Evolutionary conservation across 2,888 invertebrate genomes (phyloP).

Genomic region (Macroteleia sp.): DNA sequence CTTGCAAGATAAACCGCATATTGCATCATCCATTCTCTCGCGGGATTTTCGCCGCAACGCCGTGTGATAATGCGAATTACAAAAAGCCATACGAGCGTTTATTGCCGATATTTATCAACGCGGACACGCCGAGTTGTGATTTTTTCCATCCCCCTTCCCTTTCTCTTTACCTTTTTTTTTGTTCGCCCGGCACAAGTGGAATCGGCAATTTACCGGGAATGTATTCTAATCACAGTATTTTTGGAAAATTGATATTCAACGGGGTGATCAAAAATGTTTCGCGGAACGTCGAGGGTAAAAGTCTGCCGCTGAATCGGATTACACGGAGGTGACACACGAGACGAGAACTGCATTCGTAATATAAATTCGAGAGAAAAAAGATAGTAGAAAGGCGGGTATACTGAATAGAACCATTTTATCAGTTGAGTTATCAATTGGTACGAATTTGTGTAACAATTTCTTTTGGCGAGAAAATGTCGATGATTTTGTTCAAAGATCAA

Average conservation of each 20-base stretch:
- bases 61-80: slow-evolving; percentile 39
- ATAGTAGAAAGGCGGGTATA: slow-evolving; percentile 18
- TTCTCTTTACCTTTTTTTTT: no score
- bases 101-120: slow-evolving; percentile 18
- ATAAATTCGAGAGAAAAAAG: slow-evolving; percentile 28
- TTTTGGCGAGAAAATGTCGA: not conserved
- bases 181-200: no score
- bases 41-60: slow-evolving; percentile 25
- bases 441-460: not conserved
- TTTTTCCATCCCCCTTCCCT: no score
- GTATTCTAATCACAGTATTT: slow-evolving; percentile 44
- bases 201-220: slow-evolving; percentile 13
- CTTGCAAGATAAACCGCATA: slow-evolving; percentile 52
- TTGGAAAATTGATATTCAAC: slow-evolving; percentile 49
- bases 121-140: no score
- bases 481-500: not conserved
- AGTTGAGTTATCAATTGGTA: slow-evolving; percentile 3
- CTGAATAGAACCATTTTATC: slow-evolving; percentile 9
- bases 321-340: slow-evolving; percentile 49
- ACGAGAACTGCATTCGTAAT: slow-evolving; percentile 48
- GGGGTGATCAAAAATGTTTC: slow-evolving; percentile 50
- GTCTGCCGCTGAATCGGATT: slow-evolving; percentile 47
- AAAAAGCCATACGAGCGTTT: slow-evolving; percentile 26
- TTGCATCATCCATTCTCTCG: slow-evolving; percentile 57
- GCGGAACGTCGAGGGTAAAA: slow-evolving; percentile 46